phyloP scores from a whole-genome alignment of 53 echinoderm and acorn worm genomes.

The Henricia sp. region DNA sequence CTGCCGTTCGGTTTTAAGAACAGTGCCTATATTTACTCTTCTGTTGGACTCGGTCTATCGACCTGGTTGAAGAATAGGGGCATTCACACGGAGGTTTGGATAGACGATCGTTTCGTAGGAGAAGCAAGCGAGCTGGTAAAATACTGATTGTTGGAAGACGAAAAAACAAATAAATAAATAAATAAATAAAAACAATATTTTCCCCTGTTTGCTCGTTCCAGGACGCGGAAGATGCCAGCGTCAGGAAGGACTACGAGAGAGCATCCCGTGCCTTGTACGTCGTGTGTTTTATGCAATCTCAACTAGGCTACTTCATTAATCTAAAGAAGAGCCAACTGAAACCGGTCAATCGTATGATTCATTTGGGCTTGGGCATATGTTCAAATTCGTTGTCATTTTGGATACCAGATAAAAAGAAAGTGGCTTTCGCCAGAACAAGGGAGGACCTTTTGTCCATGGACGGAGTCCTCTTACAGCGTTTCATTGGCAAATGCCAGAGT shows the following conservation, averaged over 20 bases:
- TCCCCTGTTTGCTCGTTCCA: background rate
- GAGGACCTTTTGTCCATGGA: constrained; percentile 4
- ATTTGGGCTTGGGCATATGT: constrained; percentile 20
- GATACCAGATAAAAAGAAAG: constrained; percentile 26
- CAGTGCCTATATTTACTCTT: constrained; percentile 1
- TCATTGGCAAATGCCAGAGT: constrained; percentile 34
- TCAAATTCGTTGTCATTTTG: constrained; percentile 22
- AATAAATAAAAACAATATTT: background rate
- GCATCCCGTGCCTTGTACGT: constrained; percentile 6
- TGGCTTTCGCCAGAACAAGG: background rate
- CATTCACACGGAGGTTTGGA: too few species aligned
- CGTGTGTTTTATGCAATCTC: constrained; percentile 21
- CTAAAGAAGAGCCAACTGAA: constrained; percentile 32
- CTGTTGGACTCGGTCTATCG: constrained; percentile 11
- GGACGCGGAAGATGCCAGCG: background rate
- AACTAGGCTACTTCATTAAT: constrained; percentile 24
- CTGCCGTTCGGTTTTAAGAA: constrained; percentile 10
- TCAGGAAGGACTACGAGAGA: background rate
- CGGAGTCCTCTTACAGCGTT: constrained; percentile 2
- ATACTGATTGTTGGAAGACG: too few species aligned
- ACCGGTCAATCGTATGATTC: constrained; percentile 8
- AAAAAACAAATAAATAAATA: background rate
- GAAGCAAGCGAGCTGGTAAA: too few species aligned
- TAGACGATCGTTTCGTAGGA: constrained; percentile 4
- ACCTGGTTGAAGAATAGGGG: constrained; percentile 4